A percentile compares a stretch with the other conserved stretches of the same genome.
phyloP scores from a whole-genome alignment of 2,888 invertebrate species.

The Nycteola revayana region DNA sequence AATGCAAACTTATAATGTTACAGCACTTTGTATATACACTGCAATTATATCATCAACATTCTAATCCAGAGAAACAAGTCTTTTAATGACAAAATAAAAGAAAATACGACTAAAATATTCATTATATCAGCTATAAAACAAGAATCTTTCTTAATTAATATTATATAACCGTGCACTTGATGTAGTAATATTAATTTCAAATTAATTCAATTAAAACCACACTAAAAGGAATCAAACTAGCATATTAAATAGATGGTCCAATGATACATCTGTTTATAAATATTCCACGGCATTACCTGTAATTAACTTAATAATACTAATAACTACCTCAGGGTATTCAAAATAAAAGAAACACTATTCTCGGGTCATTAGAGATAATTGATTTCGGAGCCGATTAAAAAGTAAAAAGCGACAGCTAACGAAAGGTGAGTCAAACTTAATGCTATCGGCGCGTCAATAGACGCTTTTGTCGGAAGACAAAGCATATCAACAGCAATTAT shows the following conservation, averaged over 20 bases:
- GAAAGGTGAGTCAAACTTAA: slow-evolving; percentile 40
- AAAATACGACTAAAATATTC: slow-evolving; percentile 10
- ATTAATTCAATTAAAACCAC: slow-evolving; percentile 9
- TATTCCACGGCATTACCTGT: slow-evolving; percentile 33
- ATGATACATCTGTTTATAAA: slow-evolving; percentile 38
- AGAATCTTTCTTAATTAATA: slow-evolving; percentile 22
- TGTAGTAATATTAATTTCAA: slow-evolving; percentile 20
- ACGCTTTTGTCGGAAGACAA: slow-evolving; percentile 28
- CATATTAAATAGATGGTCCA: slow-evolving; percentile 29
- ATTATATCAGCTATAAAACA: slow-evolving; percentile 13
- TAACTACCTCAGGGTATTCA: slow-evolving; percentile 48
- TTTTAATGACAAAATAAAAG: too few species aligned
- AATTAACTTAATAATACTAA: slow-evolving; percentile 66
- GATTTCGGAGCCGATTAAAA: slow-evolving; percentile 50
- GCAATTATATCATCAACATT: too few species aligned
- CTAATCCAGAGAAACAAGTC: too few species aligned
- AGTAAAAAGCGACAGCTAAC: slow-evolving; percentile 43
- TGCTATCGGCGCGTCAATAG: slow-evolving; percentile 26
- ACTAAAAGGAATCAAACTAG: slow-evolving; percentile 32
- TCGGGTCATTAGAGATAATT: slow-evolving; percentile 65
- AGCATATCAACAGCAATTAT: slow-evolving; percentile 34
- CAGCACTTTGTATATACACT: too few species aligned
- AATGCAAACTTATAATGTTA: too few species aligned
- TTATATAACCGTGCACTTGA: slow-evolving; percentile 27
- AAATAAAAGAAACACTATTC: slow-evolving; percentile 60